phyloP scores from a whole-genome alignment of 1,140 invertebrate genomes.

The Pectinophora gossypiella region DNA sequence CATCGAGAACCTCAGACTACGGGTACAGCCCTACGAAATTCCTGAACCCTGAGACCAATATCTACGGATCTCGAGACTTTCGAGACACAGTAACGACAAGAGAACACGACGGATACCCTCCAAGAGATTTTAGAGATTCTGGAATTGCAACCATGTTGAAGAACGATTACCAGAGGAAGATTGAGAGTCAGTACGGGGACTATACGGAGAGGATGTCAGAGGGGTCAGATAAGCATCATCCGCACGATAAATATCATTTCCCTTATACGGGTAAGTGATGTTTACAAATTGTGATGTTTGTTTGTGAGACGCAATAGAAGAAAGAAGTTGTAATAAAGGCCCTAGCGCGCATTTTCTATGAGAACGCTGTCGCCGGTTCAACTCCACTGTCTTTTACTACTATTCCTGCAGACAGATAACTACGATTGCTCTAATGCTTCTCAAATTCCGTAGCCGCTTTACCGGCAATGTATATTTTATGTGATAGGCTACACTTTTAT shows the following conservation, averaged over 20 bases:
- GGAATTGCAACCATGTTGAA: slow-evolving; percentile 69
- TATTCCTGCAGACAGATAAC: too few species aligned
- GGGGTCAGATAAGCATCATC: slow-evolving; percentile 82
- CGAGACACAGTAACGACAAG: slow-evolving; percentile 46
- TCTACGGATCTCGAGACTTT: slow-evolving; percentile 61
- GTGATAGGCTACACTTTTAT: too few species aligned
- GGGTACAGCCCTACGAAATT: slow-evolving; percentile 70
- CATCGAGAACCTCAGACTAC: slow-evolving; percentile 64
- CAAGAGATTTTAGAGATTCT: slow-evolving; percentile 77
- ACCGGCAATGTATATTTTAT: too few species aligned
- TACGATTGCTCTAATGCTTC: too few species aligned
- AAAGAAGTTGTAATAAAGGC: too few species aligned
- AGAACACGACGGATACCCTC: slow-evolving; percentile 75
- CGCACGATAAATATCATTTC: slow-evolving; percentile 86
- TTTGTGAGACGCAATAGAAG: too few species aligned
- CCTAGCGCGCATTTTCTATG: too few species aligned
- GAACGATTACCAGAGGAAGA: slow-evolving; percentile 72
- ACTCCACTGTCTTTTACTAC: too few species aligned
- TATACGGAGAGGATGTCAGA: slow-evolving; percentile 80
- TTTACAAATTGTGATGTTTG: neutral
- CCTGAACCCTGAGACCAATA: slow-evolving; percentile 52
- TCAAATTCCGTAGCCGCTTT: too few species aligned
- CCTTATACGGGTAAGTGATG: slow-evolving; percentile 80
- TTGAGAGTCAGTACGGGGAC: slow-evolving; percentile 73
- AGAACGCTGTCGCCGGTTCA: too few species aligned